These are phyloP conservation scores for Epiperipatus broadwayi DNA, from an alignment of 2,888 invertebrate species.

Conservation along the genomic window DNA sequence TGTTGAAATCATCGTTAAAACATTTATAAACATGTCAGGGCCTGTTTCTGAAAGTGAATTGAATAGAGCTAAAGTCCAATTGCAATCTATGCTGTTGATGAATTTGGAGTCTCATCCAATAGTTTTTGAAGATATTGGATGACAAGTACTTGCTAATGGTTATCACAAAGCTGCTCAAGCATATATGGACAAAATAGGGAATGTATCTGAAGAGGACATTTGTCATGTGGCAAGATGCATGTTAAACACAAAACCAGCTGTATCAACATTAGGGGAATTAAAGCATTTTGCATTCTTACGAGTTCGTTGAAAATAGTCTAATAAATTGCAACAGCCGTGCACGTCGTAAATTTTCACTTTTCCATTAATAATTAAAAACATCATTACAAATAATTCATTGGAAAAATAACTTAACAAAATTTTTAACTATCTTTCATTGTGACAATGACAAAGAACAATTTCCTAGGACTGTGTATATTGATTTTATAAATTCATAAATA, in stretches of 20 bases:
- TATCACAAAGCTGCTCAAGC: constrained; percentile 67
- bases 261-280: constrained; percentile 85
- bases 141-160: constrained; percentile 90
- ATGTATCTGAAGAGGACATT: constrained; percentile 63
- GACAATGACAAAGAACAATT: too few relatives aligned
- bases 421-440: too few relatives aligned
- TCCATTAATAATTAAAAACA: too few relatives aligned
- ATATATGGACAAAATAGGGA: constrained; percentile 82
- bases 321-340: too few relatives aligned
- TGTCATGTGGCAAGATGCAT: constrained; percentile 59
- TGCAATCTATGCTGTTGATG: constrained; percentile 96
- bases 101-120: constrained; percentile 94
- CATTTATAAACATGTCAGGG: constrained; percentile 64
- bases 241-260: constrained; percentile 57
- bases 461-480: too few relatives aligned
- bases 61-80: constrained; percentile 80
- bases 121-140: constrained; percentile 91
- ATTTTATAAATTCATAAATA: too few relatives aligned
- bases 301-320: too few relatives aligned
- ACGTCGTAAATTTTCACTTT: too few relatives aligned
- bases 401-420: too few relatives aligned
- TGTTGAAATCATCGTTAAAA: constrained; percentile 60
- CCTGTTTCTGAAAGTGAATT: constrained; percentile 33
- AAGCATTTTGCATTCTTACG: too few relatives aligned
- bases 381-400: too few relatives aligned